Percentiles rank a stretch among this genome's conserved stretches.
Evolutionary conservation across 2,888 invertebrate genomes (phyloP).

Genomic region (Ophion ellenae): DNA sequence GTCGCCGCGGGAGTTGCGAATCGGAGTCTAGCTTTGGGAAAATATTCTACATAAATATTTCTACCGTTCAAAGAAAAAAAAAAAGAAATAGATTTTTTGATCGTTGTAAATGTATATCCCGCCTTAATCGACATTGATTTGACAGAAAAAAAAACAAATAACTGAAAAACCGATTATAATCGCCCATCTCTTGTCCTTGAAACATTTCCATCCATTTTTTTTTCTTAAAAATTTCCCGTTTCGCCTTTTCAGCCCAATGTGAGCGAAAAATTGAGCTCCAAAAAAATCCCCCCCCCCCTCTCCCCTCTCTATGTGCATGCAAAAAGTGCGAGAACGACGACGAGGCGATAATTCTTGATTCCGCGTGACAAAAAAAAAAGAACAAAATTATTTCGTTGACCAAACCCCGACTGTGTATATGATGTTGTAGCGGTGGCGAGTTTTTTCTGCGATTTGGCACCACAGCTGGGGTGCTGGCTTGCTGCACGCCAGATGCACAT

Average conservation of each 20-base stretch:
- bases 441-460: conserved; percentile 88
- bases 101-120: too few relatives aligned
- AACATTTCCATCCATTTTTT: background rate
- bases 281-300: background rate
- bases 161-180: too few relatives aligned
- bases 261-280: background rate
- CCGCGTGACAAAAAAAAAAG: conserved; percentile 11
- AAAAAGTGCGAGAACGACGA: too few relatives aligned
- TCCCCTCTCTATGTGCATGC: too few relatives aligned
- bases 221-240: background rate
- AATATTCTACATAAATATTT: too few relatives aligned
- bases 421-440: conserved; percentile 89
- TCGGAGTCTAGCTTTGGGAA: too few relatives aligned
- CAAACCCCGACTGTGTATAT: conserved; percentile 73
- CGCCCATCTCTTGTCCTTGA: background rate
- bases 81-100: too few relatives aligned
- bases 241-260: background rate
- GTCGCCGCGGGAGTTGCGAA: too few relatives aligned
- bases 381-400: conserved; percentile 45
- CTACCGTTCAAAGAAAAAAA: too few relatives aligned
- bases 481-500: conserved; percentile 86
- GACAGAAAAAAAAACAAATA: too few relatives aligned
- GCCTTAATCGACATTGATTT: too few relatives aligned
- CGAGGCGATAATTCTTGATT: background rate
- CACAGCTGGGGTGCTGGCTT: conserved; percentile 88